Conservation (phyloP, 2,797 vertebrate genomes). For the Ataeniobius toweri region DNA sequence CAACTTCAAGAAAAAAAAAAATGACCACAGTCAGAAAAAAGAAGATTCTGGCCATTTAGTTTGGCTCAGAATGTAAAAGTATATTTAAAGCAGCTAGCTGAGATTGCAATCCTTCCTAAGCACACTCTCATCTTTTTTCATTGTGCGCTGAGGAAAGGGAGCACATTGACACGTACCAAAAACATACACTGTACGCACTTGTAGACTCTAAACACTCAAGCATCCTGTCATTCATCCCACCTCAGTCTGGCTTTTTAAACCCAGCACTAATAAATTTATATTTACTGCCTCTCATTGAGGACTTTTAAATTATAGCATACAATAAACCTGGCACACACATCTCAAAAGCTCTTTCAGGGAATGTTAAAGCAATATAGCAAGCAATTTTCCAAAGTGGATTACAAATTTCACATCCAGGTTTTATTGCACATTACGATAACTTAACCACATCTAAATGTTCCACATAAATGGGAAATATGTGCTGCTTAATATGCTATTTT, state of each 20-base stretch:
- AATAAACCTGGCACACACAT: constrained; percentile 84
- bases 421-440: constrained; percentile 88
- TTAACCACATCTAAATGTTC: constrained; percentile 87
- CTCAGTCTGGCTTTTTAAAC: constrained; percentile 80
- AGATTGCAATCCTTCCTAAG: constrained; percentile 56
- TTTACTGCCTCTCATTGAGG: constrained; percentile 89
- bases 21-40: constrained; percentile 88
- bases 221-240: constrained; percentile 82
- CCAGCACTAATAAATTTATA: constrained; percentile 83
- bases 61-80: constrained; percentile 86
- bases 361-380: constrained; percentile 85
- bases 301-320: constrained; percentile 91
- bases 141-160: constrained; percentile 77
- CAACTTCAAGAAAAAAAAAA: constrained; percentile 65
- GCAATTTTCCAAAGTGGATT: constrained; percentile 88
- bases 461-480: constrained; percentile 84
- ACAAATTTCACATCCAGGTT: constrained; percentile 86
- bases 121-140: constrained; percentile 25
- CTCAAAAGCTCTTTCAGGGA: constrained; percentile 83
- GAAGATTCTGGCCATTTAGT: constrained; percentile 87
- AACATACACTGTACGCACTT: constrained; percentile 39
- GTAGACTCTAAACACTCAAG: constrained; percentile 63
- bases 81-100: constrained; percentile 79
- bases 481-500: constrained; percentile 84
- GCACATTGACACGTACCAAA: constrained; percentile 82